Base-by-base conservation (phyloP, 2,113 vertebrate species). In the Anser brachyrhynchus region DNA sequence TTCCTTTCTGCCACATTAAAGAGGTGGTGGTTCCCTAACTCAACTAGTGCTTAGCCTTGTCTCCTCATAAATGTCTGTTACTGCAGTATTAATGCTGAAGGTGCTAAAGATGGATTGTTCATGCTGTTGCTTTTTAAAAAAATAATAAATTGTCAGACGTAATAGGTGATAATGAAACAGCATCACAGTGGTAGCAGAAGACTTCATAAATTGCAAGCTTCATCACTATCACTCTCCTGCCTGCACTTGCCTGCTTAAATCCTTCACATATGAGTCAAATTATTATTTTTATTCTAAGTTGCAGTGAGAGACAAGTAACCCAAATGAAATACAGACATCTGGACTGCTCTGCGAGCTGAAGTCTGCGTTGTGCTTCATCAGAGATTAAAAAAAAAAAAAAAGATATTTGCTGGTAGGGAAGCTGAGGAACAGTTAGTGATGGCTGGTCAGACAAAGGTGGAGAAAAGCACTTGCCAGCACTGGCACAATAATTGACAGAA, bases 101-200 rank as follows among this genome's bases (percentile, higher is more conserved):
- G 65, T 64, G 33, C 85, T 95, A 79, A 80, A 51, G 76, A 66
- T 65, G 84, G 72, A 76, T 90, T 84, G 17, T 19, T 88, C 70
- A 25, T 49, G 5, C 9, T 49, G 81, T 29, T 65, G 62, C 37
- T 52, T 52, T 52, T 52, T 89, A 46, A 58, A 55, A 55, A 64
- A 66, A 65, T 49, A 74, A 75, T n/a, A 18, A 46, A 64, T 61
- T 87, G 39, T 89, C 76, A 39, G 44, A 55, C 13, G 18, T 41
- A 89, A 83, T 37, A 71, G 94, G 97, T 97, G 98, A 93, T 98
- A 98, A 98, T 98, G 97, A 98, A 96, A 94, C 76, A 72, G 70
- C 49, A 89, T n/a, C 51, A 66, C 78, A 75, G 15, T 74, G 19
- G 90, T 35, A 74, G 90, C 70, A 81, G 37, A 41, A 55, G 23